A percentile compares a stretch with the other conserved stretches of the same genome.
These are phyloP conservation scores for Cryptoleucopteryx plumbea DNA, from an alignment of 2,113 vertebrate species.

Conservation along the genomic window DNA sequence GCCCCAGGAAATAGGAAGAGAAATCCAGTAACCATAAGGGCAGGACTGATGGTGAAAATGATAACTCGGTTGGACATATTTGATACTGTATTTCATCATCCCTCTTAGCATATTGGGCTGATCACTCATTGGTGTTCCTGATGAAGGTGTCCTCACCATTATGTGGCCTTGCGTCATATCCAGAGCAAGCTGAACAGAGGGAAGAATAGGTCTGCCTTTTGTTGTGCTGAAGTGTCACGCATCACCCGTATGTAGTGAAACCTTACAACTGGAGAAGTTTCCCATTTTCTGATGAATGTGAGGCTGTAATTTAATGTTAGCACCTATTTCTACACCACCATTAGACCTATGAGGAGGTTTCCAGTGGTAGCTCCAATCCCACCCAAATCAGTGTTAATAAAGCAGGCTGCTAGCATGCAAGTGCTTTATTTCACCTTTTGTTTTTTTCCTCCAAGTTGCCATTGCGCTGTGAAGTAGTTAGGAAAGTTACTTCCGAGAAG, in stretches of 20 bases:
- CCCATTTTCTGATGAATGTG: neutral
- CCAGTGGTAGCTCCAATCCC: too few relatives aligned
- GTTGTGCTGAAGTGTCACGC: rapidly evolving
- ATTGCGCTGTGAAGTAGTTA: neutral
- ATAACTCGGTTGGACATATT: too few relatives aligned
- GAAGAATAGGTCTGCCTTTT: neutral
- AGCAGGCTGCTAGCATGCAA: neutral
- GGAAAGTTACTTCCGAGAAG: neutral
- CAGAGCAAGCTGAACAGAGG: neutral
- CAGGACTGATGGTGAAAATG: neutral
- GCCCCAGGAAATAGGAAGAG: neutral
- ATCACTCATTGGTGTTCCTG: rapidly evolving
- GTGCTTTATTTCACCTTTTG: too few relatives aligned
- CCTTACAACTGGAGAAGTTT: neutral
- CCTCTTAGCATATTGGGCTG: too few relatives aligned
- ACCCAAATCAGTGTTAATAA: neutral
- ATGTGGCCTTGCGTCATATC: neutral
- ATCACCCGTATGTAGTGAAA: neutral
- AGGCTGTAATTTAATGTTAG: neutral
- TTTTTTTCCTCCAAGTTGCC: neutral
- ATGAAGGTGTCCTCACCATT: neutral
- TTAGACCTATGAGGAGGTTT: neutral
- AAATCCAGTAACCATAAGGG: neutral
- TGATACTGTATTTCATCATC: neutral
- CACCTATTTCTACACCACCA: neutral